These are phyloP conservation scores for Eclectus roratus DNA, from an alignment of 2,113 vertebrate genomes.

Conservation along the genomic window DNA sequence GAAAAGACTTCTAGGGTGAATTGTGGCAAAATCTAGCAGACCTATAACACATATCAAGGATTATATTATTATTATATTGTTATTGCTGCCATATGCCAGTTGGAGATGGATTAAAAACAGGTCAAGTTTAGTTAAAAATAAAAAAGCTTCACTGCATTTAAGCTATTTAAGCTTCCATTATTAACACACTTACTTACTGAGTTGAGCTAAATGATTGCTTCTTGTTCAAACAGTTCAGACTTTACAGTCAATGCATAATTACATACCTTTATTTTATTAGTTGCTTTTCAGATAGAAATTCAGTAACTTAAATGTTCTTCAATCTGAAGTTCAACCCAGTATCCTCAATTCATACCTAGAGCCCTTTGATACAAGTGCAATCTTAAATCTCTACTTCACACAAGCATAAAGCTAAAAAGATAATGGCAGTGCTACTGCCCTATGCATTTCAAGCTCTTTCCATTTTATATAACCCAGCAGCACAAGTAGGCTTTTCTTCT, in stretches of 20 bases:
- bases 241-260: background rate
- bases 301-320: background rate
- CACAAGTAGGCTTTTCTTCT: slow-evolving; percentile 24
- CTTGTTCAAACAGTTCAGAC: background rate
- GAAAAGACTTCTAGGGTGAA: background rate
- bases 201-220: background rate
- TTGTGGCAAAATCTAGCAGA: background rate
- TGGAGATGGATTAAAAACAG: background rate
- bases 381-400: background rate
- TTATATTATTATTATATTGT: background rate
- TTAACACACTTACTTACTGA: background rate
- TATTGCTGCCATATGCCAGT: background rate
- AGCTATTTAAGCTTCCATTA: background rate
- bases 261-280: background rate
- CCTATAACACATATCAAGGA: background rate
- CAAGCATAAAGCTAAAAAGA: background rate
- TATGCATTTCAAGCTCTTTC: background rate
- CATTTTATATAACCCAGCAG: slow-evolving; percentile 38
- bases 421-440: background rate
- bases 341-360: background rate
- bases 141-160: background rate
- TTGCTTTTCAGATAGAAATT: background rate
- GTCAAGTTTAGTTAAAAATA: background rate
- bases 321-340: background rate
- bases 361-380: background rate